Conservation (phyloP, 2,797 vertebrate species). For the Enoplosus armatus region DNA sequence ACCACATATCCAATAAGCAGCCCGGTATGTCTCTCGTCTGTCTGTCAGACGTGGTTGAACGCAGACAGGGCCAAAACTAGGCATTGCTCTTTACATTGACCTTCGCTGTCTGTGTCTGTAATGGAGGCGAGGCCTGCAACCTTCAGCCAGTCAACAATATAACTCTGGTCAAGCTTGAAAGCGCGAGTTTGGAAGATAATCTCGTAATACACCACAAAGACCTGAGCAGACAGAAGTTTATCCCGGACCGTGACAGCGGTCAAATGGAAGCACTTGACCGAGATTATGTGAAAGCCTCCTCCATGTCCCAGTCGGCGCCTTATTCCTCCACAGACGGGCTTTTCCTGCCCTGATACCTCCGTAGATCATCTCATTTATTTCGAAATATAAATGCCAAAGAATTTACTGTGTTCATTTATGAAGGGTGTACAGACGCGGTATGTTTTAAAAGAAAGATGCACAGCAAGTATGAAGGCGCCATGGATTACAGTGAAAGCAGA, state of each 20-base stretch:
- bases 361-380: slow-evolving; percentile 25
- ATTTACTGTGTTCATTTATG: slow-evolving; percentile 33
- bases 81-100: slow-evolving; percentile 80
- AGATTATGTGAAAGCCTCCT: slow-evolving; percentile 63
- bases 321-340: slow-evolving; percentile 7
- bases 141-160: slow-evolving; percentile 39
- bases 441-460: neutral
- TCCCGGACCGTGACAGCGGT: slow-evolving; percentile 58
- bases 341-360: slow-evolving; percentile 5
- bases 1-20: neutral
- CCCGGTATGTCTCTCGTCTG: neutral
- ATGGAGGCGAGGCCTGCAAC: slow-evolving; percentile 58
- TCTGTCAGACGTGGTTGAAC: slow-evolving; percentile 30
- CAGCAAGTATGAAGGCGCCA: neutral
- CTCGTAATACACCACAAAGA: slow-evolving; percentile 42
- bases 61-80: slow-evolving; percentile 32
- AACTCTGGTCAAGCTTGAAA: slow-evolving; percentile 46
- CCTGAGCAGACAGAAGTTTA: slow-evolving; percentile 31
- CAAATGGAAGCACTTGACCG: slow-evolving; percentile 73
- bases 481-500: neutral
- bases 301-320: slow-evolving; percentile 39
- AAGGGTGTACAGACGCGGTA: neutral
- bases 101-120: slow-evolving; percentile 71
- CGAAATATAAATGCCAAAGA: slow-evolving; percentile 42
- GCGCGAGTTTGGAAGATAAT: slow-evolving; percentile 47